A percentile compares a stretch with the other conserved stretches of the same genome.
phyloP scores from a whole-genome alignment of 2,797 vertebrate species.

The Pristis pectinata region DNA sequence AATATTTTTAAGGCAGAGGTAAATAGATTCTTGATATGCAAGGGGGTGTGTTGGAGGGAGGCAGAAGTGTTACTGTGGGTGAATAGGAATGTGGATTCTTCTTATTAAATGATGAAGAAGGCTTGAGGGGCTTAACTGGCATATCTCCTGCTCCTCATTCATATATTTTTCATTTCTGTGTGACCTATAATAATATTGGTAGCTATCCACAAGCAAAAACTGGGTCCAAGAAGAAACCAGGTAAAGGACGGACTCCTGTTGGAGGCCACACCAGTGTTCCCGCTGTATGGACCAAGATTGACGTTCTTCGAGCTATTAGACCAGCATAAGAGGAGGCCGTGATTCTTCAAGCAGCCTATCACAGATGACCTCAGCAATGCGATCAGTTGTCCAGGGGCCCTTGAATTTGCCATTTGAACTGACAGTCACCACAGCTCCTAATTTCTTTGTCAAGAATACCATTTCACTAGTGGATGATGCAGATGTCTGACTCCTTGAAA shows the following conservation, averaged over 20 bases:
- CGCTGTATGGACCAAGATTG: not conserved
- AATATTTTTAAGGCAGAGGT: too few species aligned
- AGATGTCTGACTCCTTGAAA: not conserved
- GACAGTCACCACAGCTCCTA: not conserved
- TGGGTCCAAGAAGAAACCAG: not conserved
- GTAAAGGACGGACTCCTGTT: not conserved
- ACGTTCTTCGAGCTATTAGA: not conserved
- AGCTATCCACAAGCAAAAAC: not conserved
- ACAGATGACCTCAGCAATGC: not conserved
- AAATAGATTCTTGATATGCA: too few species aligned
- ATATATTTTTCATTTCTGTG: too few species aligned
- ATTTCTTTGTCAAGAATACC: not conserved
- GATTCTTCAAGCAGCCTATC: not conserved
- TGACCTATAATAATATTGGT: too few species aligned
- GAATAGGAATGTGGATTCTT: too few species aligned
- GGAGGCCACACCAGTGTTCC: not conserved
- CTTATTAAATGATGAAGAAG: too few species aligned
- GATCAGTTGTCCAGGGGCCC: not conserved
- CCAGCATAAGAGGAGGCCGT: not conserved
- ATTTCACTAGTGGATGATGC: not conserved
- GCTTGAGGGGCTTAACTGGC: too few species aligned
- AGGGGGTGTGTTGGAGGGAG: too few species aligned
- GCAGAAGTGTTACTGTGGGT: too few species aligned
- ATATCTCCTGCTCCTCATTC: too few species aligned
- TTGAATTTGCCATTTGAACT: not conserved